Base-by-base conservation (phyloP, 1,140 invertebrate species). In the Plutomurus gul region DNA sequence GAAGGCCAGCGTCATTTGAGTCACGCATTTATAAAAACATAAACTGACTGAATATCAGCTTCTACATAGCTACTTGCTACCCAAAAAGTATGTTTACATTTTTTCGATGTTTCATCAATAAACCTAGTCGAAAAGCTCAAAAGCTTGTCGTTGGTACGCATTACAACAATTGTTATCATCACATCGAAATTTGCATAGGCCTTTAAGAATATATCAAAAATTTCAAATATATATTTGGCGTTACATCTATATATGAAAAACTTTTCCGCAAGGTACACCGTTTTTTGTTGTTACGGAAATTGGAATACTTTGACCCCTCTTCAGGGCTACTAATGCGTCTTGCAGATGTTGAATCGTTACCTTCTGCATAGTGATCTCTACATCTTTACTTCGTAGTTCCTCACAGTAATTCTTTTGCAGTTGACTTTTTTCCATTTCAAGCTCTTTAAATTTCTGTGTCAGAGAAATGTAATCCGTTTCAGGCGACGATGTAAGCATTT, bases 341-440 rank as follows among this genome's bases (percentile, higher is more conserved):
- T 82, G 81, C 7, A 82, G 77, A 70, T 82, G 77, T 33, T 75
- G 78, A 25, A 82, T 82, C 3, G 81, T 82, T 72, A 82, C 77
- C 77, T 82, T 82, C 72, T 82, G 81, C 81, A 82, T 82, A 40
- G 74, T 79, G 13, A 82, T 60, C 47, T 82, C 81, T 6, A 82
- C 60, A 30, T 82, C 78, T 51, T 77, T 82, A n/a, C 60, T 25
- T 27, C 70, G 39, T 16, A 79, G n/a, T 30, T 79, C 77, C 16
- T 77, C 73, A 43, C 27, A 25, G 22, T 51, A 73, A 49, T 46
- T 30, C 18, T 47, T 73, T 22, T 39, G 36, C 11, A 40, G n/a
- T 20, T 60, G 16, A 20, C 16, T 25, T 18, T 43, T 77, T 20
- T 76, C 79, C 36, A 75, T 70, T 0, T 2, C 10, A 16, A 76